Percentiles rank a stretch among this genome's conserved stretches.
Evolutionary conservation across 2,888 invertebrate genomes (phyloP).

Genomic region (Margaritifera margaritifera): DNA sequence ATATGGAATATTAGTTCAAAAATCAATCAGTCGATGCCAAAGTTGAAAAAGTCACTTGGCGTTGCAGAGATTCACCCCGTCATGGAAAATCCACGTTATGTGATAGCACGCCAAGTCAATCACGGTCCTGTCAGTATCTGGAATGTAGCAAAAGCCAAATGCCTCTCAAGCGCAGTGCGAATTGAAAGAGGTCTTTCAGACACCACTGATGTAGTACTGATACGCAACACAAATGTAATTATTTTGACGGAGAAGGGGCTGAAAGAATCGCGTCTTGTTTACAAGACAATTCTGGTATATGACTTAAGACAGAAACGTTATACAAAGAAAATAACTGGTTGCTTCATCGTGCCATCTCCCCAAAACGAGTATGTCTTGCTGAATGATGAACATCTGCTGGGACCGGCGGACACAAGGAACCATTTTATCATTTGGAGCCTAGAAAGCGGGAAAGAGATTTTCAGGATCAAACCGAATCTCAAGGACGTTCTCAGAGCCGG

Average conservation of each 20-base stretch:
- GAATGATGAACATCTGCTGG: constrained; percentile 63
- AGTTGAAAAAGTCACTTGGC: constrained; percentile 59
- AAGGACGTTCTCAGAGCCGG: constrained; percentile 45
- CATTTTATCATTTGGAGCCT: constrained; percentile 70
- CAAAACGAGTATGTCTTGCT: constrained; percentile 67
- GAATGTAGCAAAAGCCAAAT: constrained; percentile 66
- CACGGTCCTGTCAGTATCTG: constrained; percentile 68
- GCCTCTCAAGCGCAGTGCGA: constrained; percentile 56
- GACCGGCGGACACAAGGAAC: constrained; percentile 64
- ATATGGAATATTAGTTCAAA: constrained; percentile 67
- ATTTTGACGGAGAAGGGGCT: constrained; percentile 67
- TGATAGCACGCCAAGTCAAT: constrained; percentile 63
- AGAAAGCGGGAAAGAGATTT: constrained; percentile 58
- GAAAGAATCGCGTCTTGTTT: constrained; percentile 61
- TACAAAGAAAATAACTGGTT: constrained; percentile 58
- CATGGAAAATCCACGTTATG: constrained; percentile 62
- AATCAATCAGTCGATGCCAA: constrained; percentile 63
- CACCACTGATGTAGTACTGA: constrained; percentile 62
- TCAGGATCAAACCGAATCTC: constrained; percentile 63
- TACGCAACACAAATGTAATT: constrained; percentile 61
- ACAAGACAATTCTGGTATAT: constrained; percentile 64
- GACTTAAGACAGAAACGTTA: constrained; percentile 64
- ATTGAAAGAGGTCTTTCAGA: constrained; percentile 66
- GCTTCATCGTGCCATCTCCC: constrained; percentile 65
- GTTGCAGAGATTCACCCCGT: constrained; percentile 62